phyloP scores from a whole-genome alignment of 2,797 vertebrate species.

The Eurystomus glaucurus region DNA sequence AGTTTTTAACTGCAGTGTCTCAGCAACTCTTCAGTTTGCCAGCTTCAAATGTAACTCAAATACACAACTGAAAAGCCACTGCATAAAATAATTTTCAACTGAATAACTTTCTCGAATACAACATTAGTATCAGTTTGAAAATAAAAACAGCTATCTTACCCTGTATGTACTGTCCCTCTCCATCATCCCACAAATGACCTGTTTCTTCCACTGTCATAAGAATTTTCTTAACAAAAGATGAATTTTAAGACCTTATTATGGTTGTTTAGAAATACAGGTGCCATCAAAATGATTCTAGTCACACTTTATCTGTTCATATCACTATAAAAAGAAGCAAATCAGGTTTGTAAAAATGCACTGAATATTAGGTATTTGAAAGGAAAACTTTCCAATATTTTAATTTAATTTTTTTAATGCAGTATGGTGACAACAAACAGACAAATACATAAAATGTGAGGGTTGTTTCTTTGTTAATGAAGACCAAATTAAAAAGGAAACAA shows the following conservation, averaged over 20 bases:
- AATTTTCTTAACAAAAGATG: background rate
- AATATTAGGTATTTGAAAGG: background rate
- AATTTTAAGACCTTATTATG: background rate
- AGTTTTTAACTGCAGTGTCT: background rate
- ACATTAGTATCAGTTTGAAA: conserved; percentile 33
- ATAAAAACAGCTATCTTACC: background rate
- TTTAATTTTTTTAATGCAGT: background rate
- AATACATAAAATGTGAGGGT: background rate
- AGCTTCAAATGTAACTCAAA: conserved; percentile 25
- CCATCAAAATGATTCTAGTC: background rate
- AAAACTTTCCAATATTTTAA: background rate
- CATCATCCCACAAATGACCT: background rate
- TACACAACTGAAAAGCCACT: conserved; percentile 15
- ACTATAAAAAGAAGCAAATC: background rate
- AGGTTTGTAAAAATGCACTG: background rate
- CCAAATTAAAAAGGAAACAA: background rate
- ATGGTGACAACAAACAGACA: background rate
- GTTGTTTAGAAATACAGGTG: background rate
- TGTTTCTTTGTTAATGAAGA: background rate
- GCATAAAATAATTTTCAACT: background rate
- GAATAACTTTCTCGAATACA: background rate
- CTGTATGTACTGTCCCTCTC: background rate
- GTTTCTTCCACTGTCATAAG: background rate
- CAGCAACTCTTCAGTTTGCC: background rate
- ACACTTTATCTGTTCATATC: background rate